A percentile compares a stretch with the other conserved stretches of the same genome.
Evolutionary conservation across 2,113 vertebrate genomes (phyloP).

Genomic region (Hyperopisus bebe): DNA sequence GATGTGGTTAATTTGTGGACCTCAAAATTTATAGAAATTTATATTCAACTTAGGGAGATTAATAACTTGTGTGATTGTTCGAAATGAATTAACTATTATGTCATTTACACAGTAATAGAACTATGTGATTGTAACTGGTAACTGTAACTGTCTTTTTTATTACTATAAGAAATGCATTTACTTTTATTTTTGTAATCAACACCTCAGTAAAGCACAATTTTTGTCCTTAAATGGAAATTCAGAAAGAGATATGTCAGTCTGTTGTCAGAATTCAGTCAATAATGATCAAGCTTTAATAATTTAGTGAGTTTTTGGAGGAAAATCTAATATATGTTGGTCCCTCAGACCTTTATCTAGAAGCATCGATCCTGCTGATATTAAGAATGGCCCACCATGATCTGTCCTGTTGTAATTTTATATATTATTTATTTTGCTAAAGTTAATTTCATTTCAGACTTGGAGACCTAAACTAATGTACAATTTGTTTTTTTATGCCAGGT

Average conservation of each 20-base stretch:
- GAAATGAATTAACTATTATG: not conserved
- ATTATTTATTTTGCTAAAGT: not conserved
- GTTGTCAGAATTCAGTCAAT: not conserved
- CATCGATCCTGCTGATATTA: not conserved
- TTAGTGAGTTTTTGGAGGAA: not conserved
- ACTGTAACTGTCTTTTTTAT: not conserved
- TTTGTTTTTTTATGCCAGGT: slow-evolving; percentile 59
- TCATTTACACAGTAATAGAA: not conserved
- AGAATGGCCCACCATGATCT: not conserved
- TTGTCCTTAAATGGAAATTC: not conserved
- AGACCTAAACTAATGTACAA: not conserved
- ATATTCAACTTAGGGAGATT: not conserved
- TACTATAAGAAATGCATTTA: not conserved
- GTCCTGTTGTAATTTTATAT: not conserved
- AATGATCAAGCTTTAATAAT: not conserved
- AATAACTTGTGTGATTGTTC: not conserved
- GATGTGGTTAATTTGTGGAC: not conserved
- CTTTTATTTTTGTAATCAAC: not conserved
- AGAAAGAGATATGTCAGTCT: not conserved
- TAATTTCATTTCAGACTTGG: not conserved
- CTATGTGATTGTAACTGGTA: not conserved
- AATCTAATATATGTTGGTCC: not conserved
- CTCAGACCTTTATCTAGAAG: not conserved
- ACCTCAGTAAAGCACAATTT: too few species aligned
- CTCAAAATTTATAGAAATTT: not conserved